phyloP scores from a whole-genome alignment of 1,140 invertebrate species.

The Asbolus verrucosus region DNA sequence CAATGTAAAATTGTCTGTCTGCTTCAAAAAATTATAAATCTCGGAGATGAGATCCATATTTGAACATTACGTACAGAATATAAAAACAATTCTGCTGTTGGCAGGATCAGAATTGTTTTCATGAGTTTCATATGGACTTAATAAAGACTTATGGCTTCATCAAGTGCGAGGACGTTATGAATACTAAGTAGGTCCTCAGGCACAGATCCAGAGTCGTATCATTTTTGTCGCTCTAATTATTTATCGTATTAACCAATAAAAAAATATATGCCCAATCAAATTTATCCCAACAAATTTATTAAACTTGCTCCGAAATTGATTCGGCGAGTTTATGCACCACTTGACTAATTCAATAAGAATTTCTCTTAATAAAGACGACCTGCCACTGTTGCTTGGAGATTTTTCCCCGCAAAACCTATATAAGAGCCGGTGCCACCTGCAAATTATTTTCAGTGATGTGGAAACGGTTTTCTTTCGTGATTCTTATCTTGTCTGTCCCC shows the following conservation, averaged over 20 bases:
- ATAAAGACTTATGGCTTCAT: conserved; percentile 38
- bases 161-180: conserved; percentile 2
- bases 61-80: no score
- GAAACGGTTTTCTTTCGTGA: conserved; percentile 20
- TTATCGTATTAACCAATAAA: neutral
- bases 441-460: conserved; percentile 30
- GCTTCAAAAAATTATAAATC: no score
- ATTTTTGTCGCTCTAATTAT: neutral
- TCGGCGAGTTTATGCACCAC: no score
- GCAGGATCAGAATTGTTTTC: conserved; percentile 33
- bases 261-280: no score
- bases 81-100: neutral
- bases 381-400: conserved; percentile 4
- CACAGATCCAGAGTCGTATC: conserved; percentile 1
- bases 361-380: no score
- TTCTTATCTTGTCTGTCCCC: neutral
- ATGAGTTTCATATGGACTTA: conserved; percentile 9
- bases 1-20: no score
- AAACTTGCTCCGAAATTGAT: no score
- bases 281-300: no score
- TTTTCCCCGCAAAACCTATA: conserved; percentile 22
- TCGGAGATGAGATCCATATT: no score
- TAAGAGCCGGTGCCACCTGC: conserved; percentile 9
- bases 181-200: conserved; percentile 19
- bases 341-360: conserved; percentile 8